Base-by-base conservation (phyloP, 1,140 invertebrate genomes). In the Homarus americanus region DNA sequence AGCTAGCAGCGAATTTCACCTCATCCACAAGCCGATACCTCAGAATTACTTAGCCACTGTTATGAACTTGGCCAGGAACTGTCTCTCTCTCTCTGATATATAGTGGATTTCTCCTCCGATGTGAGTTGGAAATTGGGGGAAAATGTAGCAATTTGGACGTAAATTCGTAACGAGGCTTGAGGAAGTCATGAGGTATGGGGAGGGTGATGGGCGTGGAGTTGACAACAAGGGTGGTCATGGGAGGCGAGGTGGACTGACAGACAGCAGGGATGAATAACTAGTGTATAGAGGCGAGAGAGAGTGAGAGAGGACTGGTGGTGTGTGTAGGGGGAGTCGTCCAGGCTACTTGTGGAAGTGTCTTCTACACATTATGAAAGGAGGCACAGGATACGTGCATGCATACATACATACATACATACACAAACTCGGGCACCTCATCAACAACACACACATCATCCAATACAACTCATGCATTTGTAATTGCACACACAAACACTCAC, bases 351-450 rank as follows among this genome's bases (percentile, higher is more conserved):
- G n/a, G n/a, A n/a, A n/a, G n/a, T n/a, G n/a, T n/a, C n/a, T n/a
- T n/a, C n/a, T n/a, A n/a, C n/a, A n/a, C n/a, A n/a, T n/a, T n/a
- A n/a, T n/a, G n/a, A n/a, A n/a, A n/a, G n/a, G n/a, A n/a, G n/a
- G n/a, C 44, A 49, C 5, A 7, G 44, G 28, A 73, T 12, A 73
- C 69, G 28, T n/a, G 28, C 69, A 73, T n/a, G 28, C 69, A 73
- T 36, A 78, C 76, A 78, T n/a, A 44, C 40, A 78, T 36, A 78
- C 40, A 78, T n/a, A 44, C 76, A 78, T 41, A 78, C 40, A 78
- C 76, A 10, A 0, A 78, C 76, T 38, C 40, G 38, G 32, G 38
- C 36, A 40, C 24, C 76, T 38, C 36, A 78, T 32, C 34, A 10
- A 78, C 40, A 38, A 78, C 66, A 69, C 66, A 69, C 66, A 69